Conservation (phyloP, 1,140 invertebrate species). For the Trachelipus rathkii region DNA sequence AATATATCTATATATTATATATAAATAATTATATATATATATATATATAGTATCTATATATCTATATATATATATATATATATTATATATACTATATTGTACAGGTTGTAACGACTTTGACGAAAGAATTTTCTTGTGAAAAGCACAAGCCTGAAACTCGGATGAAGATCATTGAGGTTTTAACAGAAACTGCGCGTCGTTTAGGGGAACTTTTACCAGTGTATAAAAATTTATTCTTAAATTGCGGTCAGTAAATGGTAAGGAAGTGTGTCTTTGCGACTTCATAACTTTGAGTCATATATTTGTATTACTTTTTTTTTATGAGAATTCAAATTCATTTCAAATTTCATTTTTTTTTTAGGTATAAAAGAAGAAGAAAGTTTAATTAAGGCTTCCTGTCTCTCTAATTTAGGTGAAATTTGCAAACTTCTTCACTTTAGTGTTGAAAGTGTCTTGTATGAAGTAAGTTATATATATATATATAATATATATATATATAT, state of each 20-base stretch:
- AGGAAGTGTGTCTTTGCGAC: neutral
- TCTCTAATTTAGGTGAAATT: neutral
- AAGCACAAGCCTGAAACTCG: neutral
- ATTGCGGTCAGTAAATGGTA: neutral
- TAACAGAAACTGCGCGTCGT: neutral
- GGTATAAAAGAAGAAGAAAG: neutral
- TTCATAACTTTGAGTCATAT: too few species aligned
- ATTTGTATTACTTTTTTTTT: neutral
- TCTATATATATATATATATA: too few species aligned
- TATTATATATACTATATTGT: too few species aligned
- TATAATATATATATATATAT: too few species aligned
- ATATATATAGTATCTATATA: too few species aligned
- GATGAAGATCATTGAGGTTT: neutral
- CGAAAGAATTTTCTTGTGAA: neutral
- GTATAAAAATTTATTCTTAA: constrained; percentile 1
- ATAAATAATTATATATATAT: too few species aligned
- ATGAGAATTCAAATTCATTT: neutral
- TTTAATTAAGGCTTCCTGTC: neutral
- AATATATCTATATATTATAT: too few species aligned
- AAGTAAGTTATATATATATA: neutral
- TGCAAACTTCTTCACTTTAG: neutral
- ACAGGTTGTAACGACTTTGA: neutral
- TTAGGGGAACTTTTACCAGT: neutral
- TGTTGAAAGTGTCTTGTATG: neutral
- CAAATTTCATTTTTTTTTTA: neutral